phyloP scores from a whole-genome alignment of 1,140 invertebrate genomes.

The Odontomachus brunneus region DNA sequence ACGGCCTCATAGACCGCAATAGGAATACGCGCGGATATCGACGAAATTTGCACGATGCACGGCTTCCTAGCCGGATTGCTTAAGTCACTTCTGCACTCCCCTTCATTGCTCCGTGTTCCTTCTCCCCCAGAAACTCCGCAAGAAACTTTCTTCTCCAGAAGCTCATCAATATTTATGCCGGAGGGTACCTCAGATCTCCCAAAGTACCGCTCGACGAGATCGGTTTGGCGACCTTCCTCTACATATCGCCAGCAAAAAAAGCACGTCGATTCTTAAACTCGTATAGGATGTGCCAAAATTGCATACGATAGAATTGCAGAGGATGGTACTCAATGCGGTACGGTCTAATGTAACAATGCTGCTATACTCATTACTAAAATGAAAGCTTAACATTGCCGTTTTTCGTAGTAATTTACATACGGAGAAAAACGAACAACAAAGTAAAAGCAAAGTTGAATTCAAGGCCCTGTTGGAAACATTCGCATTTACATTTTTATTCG shows the following conservation, averaged over 20 bases:
- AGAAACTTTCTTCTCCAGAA: constrained; percentile 36
- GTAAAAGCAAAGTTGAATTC: no score
- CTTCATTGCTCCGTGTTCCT: constrained; percentile 11
- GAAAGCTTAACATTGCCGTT: no score
- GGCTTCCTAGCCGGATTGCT: constrained; percentile 30
- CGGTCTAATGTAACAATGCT: no score
- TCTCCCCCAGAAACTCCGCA: constrained; percentile 10
- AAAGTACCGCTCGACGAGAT: constrained; percentile 32
- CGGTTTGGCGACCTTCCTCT: constrained; percentile 20
- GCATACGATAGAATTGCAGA: no score
- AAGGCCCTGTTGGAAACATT: no score
- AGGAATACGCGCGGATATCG: constrained; percentile 26
- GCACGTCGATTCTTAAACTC: neutral
- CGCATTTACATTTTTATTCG: no score
- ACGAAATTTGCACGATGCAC: constrained; percentile 10
- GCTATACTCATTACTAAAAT: no score
- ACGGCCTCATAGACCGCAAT: neutral
- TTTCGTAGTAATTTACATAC: no score
- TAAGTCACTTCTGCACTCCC: constrained; percentile 1
- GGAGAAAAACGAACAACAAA: no score
- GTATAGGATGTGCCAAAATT: neutral
- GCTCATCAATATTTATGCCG: constrained; percentile 51
- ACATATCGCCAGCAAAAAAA: neutral
- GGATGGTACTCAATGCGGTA: neutral
- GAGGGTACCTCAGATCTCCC: constrained; percentile 26